These are phyloP conservation scores for Callipepla californica DNA, from an alignment of 2,113 vertebrate genomes.

Conservation along the genomic window DNA sequence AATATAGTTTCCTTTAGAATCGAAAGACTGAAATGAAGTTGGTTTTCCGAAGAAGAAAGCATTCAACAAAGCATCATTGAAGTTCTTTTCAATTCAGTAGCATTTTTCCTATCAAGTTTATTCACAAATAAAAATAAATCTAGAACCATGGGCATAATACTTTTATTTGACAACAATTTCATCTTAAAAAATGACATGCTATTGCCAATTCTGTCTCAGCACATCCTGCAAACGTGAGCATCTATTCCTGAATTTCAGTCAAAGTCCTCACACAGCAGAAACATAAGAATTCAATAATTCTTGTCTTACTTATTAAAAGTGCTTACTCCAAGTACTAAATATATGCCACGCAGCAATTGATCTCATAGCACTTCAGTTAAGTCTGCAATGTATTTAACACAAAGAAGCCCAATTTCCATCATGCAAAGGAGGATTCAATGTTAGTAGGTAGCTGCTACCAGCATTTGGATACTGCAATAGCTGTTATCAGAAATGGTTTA, in stretches of 20 bases:
- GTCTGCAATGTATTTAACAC: conserved; percentile 8
- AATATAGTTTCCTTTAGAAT: neutral
- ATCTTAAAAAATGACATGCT: neutral
- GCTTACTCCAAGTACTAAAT: conserved; percentile 25
- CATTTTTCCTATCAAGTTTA: neutral
- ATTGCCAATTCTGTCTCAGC: neutral
- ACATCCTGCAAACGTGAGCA: neutral
- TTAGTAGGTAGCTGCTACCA: conserved; percentile 25
- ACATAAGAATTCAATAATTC: conserved; percentile 29
- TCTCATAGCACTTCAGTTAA: conserved; percentile 14
- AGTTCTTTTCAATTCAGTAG: neutral
- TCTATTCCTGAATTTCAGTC: conserved; percentile 1
- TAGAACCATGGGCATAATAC: neutral
- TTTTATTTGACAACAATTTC: neutral
- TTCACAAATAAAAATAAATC: neutral
- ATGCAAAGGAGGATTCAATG: neutral
- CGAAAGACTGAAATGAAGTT: neutral
- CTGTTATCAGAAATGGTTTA: conserved; percentile 9
- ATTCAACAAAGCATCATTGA: neutral
- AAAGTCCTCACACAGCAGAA: conserved; percentile 37
- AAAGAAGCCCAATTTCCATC: neutral
- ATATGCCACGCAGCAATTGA: conserved; percentile 1
- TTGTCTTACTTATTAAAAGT: conserved; percentile 31
- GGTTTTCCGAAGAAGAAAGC: neutral
- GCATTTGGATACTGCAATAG: neutral